Evolutionary conservation across 2,888 invertebrate species (phyloP).

Genomic region (Aphodius granarius): DNA sequence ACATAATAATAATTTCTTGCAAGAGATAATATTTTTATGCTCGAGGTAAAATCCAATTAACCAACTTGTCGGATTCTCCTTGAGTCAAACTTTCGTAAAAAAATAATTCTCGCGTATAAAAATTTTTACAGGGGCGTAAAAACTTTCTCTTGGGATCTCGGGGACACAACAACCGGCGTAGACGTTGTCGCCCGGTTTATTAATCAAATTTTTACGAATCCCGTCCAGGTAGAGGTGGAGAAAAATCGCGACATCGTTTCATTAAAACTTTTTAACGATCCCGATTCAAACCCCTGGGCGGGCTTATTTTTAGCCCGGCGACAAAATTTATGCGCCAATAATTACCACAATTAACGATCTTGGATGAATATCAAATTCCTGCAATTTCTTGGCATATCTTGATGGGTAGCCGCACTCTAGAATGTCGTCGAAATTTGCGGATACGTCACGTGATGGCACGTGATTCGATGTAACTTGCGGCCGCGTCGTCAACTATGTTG

Average conservation of each 20-base stretch:
- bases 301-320: background rate
- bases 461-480: background rate
- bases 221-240: slow-evolving; percentile 19
- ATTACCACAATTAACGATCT: background rate
- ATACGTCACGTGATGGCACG: background rate
- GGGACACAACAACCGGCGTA: background rate
- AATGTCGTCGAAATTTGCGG: background rate
- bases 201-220: slow-evolving; percentile 27
- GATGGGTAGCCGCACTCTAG: background rate
- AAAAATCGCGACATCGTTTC: slow-evolving; percentile 24
- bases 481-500: background rate
- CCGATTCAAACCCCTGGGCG: background rate
- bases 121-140: slow-evolving; percentile 7
- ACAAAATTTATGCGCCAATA: background rate
- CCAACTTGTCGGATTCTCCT: background rate
- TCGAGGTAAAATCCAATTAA: background rate
- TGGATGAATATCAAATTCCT: background rate
- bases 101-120: background rate
- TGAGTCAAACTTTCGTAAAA: slow-evolving; percentile 1
- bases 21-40: no score
- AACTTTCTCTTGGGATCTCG: background rate
- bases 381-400: background rate
- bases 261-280: slow-evolving; percentile 28
- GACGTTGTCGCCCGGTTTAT: slow-evolving; percentile 14
- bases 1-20: no score